Evolutionary conservation across 2,797 vertebrate genomes (phyloP).

Genomic region (Dipus sagitta): DNA sequence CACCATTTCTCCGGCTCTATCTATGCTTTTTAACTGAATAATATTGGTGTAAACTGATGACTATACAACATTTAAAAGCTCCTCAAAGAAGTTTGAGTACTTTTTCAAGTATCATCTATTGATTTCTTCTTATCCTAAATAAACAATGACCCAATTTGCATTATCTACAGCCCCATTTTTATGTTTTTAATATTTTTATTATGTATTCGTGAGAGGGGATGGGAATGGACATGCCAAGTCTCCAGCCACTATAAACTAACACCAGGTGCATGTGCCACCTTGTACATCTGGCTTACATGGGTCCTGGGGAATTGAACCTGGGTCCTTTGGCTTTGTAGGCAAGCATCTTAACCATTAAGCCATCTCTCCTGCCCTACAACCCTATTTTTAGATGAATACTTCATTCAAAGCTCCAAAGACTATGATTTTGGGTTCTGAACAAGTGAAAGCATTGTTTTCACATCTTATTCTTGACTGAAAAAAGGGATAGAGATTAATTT

Average conservation of each 20-base stretch:
- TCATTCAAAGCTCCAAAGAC: slow-evolving; percentile 18
- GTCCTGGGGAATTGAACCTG: too few relatives aligned
- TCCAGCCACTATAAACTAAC: too few relatives aligned
- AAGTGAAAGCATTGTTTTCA: slow-evolving; percentile 56
- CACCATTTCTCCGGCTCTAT: too few relatives aligned
- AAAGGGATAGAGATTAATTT: slow-evolving; percentile 39
- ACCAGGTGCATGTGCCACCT: too few relatives aligned
- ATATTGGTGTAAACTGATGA: neutral
- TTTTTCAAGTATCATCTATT: neutral
- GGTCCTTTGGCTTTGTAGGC: too few relatives aligned
- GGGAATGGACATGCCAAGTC: too few relatives aligned
- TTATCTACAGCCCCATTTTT: neutral
- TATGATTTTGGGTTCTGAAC: slow-evolving; percentile 39
- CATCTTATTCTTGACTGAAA: slow-evolving; percentile 31
- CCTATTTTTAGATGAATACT: neutral
- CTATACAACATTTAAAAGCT: slow-evolving; percentile 39
- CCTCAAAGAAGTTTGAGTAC: slow-evolving; percentile 15
- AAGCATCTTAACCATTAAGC: too few relatives aligned
- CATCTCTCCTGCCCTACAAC: too few relatives aligned
- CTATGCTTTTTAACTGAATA: slow-evolving; percentile 2
- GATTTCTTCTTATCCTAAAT: neutral
- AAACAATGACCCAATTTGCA: slow-evolving; percentile 41
- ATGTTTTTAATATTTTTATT: too few relatives aligned
- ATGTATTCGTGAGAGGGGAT: too few relatives aligned
- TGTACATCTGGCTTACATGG: too few relatives aligned